phyloP scores from a whole-genome alignment of 2,797 vertebrate species.

The Chelon labrosus region DNA sequence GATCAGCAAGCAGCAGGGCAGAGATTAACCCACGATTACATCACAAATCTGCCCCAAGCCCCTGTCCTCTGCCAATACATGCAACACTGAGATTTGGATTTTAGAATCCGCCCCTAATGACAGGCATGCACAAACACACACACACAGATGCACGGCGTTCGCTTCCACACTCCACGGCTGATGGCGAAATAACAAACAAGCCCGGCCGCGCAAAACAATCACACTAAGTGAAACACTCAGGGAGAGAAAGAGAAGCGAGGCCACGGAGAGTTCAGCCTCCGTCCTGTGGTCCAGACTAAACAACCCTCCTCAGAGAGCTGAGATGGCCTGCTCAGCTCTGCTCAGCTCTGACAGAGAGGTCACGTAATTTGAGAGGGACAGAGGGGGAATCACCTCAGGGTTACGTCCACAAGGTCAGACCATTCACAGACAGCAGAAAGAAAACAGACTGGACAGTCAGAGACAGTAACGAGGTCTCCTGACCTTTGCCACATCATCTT shows the following conservation, averaged over 20 bases:
- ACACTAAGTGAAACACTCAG: slow-evolving; percentile 5
- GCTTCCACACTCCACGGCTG: slow-evolving; percentile 30
- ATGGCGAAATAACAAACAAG: slow-evolving; percentile 40
- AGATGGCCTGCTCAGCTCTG: slow-evolving; percentile 12
- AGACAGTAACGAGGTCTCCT: neutral
- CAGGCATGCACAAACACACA: slow-evolving; percentile 14
- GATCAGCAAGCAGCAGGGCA: slow-evolving; percentile 55
- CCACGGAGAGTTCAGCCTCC: slow-evolving; percentile 40
- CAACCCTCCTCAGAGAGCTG: slow-evolving; percentile 31
- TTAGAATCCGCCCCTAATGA: slow-evolving; percentile 27
- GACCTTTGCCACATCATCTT: neutral
- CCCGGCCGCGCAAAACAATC: slow-evolving; percentile 24
- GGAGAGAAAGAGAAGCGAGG: slow-evolving; percentile 3
- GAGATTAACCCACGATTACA: slow-evolving; percentile 74
- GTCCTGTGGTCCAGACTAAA: slow-evolving; percentile 55
- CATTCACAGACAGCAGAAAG: slow-evolving; percentile 7
- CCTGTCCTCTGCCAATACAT: slow-evolving; percentile 47
- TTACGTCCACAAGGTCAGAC: slow-evolving; percentile 39
- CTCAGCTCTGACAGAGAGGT: slow-evolving; percentile 29
- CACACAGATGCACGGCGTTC: neutral
- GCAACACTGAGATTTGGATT: slow-evolving; percentile 51
- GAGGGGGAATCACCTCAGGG: slow-evolving; percentile 15
- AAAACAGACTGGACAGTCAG: neutral
- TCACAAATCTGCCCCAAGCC: slow-evolving; percentile 70
- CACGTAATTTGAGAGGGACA: slow-evolving; percentile 22